Evolutionary conservation across 2,888 invertebrate species (phyloP), one percentile per base, ranked within the genome.

Genomic region (Agrochola litura): DNA sequence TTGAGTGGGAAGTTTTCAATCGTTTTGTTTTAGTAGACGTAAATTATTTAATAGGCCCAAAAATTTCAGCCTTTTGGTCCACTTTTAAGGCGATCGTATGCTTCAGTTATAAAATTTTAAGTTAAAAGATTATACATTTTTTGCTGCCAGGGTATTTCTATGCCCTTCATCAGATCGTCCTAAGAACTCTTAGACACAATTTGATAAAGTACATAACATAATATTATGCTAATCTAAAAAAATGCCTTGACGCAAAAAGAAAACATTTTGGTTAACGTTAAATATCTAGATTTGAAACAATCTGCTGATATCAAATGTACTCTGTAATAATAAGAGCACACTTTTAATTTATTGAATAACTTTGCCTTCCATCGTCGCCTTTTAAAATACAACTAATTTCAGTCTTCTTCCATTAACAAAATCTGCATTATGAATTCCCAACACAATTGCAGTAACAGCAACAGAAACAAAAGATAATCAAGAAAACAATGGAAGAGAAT

Each of bases 401-500:
- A 30, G 25, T 37, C 2, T 37, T 0, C 56, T 58, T 52, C 22
- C 22, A 58, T 43, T 22, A 63, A 22, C 37, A 64, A 46, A 63
- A 78, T 43, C 54, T 54, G 30, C 61, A 73, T 82, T 69, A 41
- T 43, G 68, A 77, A 69, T 83, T 65, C 54, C n/a, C 2, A n/a
- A n/a, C 52, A 79, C 54, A 73, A 60, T 58, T 58, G n/a, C 30
- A 61, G 64, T 64, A 58, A 63, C 54, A 70, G 64, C 60, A 64
- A 46, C 30, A 58, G 19, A 71, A 83, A 71, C 70, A 72, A 77
- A 76, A 72, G 67, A 77, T 58, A 76, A 74, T 77, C 65, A 67
- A 67, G 72, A 46, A 65, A 67, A 79, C 82, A 78, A 76, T 71
- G 68, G 56, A 64, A 76, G 46, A 56, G n/a, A 77, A 82, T 77